Evolutionary conservation across 2,797 vertebrate species (phyloP), one percentile per base, ranked within the genome.

Genomic region (Austrolebias charrua): DNA sequence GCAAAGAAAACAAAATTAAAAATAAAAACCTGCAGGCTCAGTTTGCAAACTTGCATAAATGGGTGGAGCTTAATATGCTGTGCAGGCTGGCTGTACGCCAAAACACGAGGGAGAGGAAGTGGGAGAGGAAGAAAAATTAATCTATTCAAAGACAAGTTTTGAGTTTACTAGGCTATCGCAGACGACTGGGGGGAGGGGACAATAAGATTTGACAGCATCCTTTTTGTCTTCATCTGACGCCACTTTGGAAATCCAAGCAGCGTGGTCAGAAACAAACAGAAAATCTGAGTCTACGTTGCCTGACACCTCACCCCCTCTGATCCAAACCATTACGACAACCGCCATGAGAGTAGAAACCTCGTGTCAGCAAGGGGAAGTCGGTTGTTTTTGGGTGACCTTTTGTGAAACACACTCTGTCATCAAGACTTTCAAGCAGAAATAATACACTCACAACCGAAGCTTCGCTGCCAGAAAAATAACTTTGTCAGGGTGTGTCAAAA

Each of bases 31-130:
- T 91, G 92, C 90, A 90, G 88, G 91, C 92, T 96, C 94, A 93
- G 94, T 93, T 94, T 95, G 94, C 94, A 95, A 95, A 97, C 93
- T 96, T 95, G 91, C 92, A 90, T 77, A 91, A 88, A 85, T 90
- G 93, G 95, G 94, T 88, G 94, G 94, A 91, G 93, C 92, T 90
- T 91, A 88, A 82, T 79, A 75, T 78, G 78, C 81, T 79, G 83
- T 91, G 91, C 90, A 89, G 82, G 73, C 80, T 90, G 92, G 91
- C 92, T 85, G 46, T 28, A 83, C 76, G 92, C 92, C 93, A 93
- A 82, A 57, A 76, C 60, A 69, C 76, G 82, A 83, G 33, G 67
- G 60, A 67, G 62, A 85, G 78, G 79, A 82, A 88, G 88, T 80
- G 62, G 75, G 73, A 83, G 71, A 66, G 62, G 55, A 71, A 72